Percentiles rank a stretch among this genome's conserved stretches.
phyloP scores from a whole-genome alignment of 2,113 vertebrate genomes.

The Castor canadensis region DNA sequence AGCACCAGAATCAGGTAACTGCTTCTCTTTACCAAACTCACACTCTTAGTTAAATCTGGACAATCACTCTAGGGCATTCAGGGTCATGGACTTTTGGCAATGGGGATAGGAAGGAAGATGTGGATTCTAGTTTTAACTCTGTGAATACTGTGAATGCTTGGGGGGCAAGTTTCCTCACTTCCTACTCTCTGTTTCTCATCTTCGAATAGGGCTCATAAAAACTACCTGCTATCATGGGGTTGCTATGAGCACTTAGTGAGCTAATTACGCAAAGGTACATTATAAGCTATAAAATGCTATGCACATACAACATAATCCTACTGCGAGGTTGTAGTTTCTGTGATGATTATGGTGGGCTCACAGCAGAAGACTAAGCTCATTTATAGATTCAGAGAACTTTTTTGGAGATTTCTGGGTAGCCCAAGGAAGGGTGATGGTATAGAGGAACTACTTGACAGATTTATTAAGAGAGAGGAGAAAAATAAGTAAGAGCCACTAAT shows the following conservation, averaged over 20 bases:
- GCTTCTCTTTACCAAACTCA: not conserved
- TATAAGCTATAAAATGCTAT: not conserved
- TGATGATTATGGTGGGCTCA: not conserved
- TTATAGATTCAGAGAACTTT: not conserved
- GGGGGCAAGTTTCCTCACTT: not conserved
- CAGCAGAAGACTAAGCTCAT: not conserved
- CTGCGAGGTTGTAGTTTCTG: not conserved
- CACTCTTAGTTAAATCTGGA: too few relatives aligned
- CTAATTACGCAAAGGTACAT: not conserved
- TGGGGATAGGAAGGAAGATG: not conserved
- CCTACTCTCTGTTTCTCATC: not conserved
- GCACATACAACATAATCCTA: not conserved
- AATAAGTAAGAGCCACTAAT: not conserved
- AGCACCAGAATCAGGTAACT: constrained; percentile 29
- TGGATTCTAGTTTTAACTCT: not conserved
- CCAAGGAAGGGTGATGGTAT: not conserved
- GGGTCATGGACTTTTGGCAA: not conserved
- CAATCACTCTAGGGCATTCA: not conserved
- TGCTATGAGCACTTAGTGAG: not conserved
- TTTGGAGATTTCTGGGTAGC: not conserved
- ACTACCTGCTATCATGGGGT: rapidly evolving
- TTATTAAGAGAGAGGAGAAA: not conserved
- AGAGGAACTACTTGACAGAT: not conserved
- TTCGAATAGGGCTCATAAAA: not conserved
- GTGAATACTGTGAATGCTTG: not conserved